Conservation (phyloP, 2,888 invertebrate genomes). For the Patella ulyssiponensis region DNA sequence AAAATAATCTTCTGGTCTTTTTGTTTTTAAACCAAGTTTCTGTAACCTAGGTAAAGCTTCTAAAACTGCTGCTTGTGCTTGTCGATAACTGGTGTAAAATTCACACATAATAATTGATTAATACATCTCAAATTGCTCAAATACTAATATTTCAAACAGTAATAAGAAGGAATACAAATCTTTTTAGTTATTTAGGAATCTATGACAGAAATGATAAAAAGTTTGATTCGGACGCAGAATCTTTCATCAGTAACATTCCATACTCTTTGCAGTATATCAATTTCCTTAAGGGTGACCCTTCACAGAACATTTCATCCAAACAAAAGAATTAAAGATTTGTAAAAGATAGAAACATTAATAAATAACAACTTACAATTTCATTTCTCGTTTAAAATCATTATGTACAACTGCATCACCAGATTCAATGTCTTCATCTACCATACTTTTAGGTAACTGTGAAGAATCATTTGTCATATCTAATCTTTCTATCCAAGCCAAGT, state of each 20-base stretch:
- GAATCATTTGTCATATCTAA: constrained; percentile 84
- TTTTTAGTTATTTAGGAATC: too few relatives aligned
- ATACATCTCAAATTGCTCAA: too few relatives aligned
- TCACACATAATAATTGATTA: constrained; percentile 21
- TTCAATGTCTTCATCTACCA: constrained; percentile 35
- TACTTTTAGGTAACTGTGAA: constrained; percentile 76
- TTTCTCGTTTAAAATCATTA: constrained; percentile 92
- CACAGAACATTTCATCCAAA: too few relatives aligned
- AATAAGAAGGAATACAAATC: too few relatives aligned
- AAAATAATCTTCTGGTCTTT: constrained; percentile 95
- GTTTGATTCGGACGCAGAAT: too few relatives aligned
- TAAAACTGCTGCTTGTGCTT: constrained; percentile 83
- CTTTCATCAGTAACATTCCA: too few relatives aligned
- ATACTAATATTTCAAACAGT: too few relatives aligned
- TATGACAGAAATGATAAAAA: too few relatives aligned
- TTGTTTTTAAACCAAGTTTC: constrained; percentile 82
- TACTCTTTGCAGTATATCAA: too few relatives aligned
- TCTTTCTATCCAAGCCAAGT: constrained; percentile 88
- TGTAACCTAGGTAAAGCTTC: constrained; percentile 86
- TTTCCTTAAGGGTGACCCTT: too few relatives aligned
- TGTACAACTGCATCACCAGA: constrained; percentile 57
- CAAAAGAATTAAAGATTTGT: too few relatives aligned
- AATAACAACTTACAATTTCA: constrained; percentile 76
- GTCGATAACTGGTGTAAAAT: constrained; percentile 68
- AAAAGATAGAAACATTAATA: too few relatives aligned